phyloP scores from a whole-genome alignment of 37 sponge, comb jelly and placozoan species.

The Cliona cf. orientalis region DNA sequence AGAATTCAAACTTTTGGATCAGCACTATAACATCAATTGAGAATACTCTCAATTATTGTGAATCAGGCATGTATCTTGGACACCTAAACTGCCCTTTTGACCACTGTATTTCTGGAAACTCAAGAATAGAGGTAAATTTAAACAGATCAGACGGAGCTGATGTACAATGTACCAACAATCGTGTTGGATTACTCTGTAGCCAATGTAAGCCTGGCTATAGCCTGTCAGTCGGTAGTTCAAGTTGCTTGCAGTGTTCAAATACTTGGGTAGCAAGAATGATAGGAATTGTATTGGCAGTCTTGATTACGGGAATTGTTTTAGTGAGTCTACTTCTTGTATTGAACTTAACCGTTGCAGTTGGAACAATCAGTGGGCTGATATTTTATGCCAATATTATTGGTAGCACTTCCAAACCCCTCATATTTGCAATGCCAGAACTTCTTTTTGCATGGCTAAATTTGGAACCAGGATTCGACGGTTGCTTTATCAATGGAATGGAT shows the following conservation, averaged over 20 bases:
- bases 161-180: not conserved
- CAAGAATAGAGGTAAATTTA: too few relatives aligned
- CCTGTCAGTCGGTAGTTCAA: too few relatives aligned
- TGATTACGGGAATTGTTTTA: not conserved
- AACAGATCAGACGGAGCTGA: too few relatives aligned
- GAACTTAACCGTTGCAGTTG: not conserved
- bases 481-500: too few relatives aligned
- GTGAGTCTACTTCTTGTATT: not conserved
- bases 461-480: not conserved
- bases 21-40: too few relatives aligned
- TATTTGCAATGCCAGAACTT: not conserved
- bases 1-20: too few relatives aligned
- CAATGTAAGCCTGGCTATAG: not conserved
- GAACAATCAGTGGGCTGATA: not conserved
- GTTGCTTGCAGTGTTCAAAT: too few relatives aligned
- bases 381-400: not conserved
- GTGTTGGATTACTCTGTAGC: not conserved
- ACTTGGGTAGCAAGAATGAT: too few relatives aligned
- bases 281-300: too few relatives aligned
- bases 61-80: too few relatives aligned
- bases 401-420: not conserved
- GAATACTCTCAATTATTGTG: not conserved
- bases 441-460: not conserved
- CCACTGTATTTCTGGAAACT: too few relatives aligned
- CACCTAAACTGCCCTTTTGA: too few relatives aligned